Percentiles rank a stretch among this genome's conserved stretches.
phyloP scores from a whole-genome alignment of 92 coral and sea anemone species.

The Zoanthus gigantus region DNA sequence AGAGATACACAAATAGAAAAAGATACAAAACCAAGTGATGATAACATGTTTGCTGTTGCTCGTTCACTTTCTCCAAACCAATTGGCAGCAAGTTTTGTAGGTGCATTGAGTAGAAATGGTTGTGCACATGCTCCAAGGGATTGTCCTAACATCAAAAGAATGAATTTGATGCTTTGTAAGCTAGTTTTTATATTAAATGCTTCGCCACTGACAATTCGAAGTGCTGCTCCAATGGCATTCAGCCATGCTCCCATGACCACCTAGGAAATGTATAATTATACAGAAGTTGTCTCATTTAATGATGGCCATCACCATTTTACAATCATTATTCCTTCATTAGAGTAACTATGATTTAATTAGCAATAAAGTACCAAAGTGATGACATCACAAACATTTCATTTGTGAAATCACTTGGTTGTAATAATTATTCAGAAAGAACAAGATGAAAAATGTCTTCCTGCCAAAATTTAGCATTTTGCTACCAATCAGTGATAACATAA shows the following conservation, averaged over 20 bases:
- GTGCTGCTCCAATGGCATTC: constrained; percentile 83
- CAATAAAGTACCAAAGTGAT: no score
- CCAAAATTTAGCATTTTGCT: no score
- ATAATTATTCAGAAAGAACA: no score
- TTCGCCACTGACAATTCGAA: constrained; percentile 79
- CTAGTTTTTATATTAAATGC: constrained; percentile 14
- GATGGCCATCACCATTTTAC: no score
- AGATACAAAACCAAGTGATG: constrained; percentile 73
- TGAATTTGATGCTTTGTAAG: constrained; percentile 48
- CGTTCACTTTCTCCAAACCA: constrained; percentile 94
- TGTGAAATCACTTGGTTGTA: no score
- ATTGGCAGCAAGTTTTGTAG: constrained; percentile 94
- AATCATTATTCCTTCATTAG: no score
- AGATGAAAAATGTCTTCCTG: no score
- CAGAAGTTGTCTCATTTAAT: no score
- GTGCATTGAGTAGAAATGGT: constrained; percentile 86
- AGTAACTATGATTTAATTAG: no score
- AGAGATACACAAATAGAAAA: neutral
- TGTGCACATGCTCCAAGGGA: constrained; percentile 85
- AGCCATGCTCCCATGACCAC: constrained; percentile 88
- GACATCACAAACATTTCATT: no score
- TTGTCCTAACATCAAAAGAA: constrained; percentile 88
- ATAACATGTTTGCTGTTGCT: constrained; percentile 90
- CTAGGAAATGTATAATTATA: constrained; percentile 28
- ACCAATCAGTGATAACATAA: no score